Percentiles rank a stretch among this genome's conserved stretches.
Evolutionary conservation across 2,888 invertebrate genomes (phyloP).

Genomic region (Xestia xanthographa): DNA sequence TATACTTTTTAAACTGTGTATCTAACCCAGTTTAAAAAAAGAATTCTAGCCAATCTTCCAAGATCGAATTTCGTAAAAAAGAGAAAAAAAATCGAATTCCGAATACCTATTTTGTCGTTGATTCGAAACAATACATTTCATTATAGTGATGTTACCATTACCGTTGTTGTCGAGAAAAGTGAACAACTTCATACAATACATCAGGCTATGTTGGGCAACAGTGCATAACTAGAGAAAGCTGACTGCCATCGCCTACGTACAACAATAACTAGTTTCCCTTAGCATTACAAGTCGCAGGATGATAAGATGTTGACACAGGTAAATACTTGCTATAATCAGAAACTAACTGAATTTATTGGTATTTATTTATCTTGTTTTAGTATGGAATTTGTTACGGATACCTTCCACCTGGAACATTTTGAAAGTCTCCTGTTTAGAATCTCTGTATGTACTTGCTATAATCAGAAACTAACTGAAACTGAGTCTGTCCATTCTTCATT

Average conservation of each 20-base stretch:
- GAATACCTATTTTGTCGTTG: not conserved
- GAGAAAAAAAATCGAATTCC: not conserved
- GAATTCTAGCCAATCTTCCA: not conserved
- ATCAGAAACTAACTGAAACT: no score
- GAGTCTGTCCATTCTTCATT: not conserved
- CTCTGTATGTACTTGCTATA: no score
- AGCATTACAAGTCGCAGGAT: slow-evolving; percentile 51
- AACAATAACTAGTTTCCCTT: slow-evolving; percentile 61
- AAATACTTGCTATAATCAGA: slow-evolving; percentile 32
- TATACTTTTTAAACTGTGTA: not conserved
- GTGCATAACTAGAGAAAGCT: slow-evolving; percentile 61
- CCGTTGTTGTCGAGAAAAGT: slow-evolving; percentile 34
- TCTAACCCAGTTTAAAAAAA: not conserved
- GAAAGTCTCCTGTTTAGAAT: not conserved
- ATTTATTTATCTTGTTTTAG: slow-evolving; percentile 7
- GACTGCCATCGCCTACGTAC: slow-evolving; percentile 60
- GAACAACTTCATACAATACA: slow-evolving; percentile 53
- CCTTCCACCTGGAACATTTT: not conserved
- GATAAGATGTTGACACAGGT: slow-evolving; percentile 55
- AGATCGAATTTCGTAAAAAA: not conserved
- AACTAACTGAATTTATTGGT: slow-evolving; percentile 28
- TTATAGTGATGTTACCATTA: slow-evolving; percentile 34
- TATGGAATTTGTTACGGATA: not conserved
- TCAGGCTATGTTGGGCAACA: slow-evolving; percentile 50
- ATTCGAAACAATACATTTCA: slow-evolving; percentile 35